These are phyloP conservation scores for Nansenia antarctica DNA, from an alignment of 2,113 vertebrate species.

Conservation along the genomic window DNA sequence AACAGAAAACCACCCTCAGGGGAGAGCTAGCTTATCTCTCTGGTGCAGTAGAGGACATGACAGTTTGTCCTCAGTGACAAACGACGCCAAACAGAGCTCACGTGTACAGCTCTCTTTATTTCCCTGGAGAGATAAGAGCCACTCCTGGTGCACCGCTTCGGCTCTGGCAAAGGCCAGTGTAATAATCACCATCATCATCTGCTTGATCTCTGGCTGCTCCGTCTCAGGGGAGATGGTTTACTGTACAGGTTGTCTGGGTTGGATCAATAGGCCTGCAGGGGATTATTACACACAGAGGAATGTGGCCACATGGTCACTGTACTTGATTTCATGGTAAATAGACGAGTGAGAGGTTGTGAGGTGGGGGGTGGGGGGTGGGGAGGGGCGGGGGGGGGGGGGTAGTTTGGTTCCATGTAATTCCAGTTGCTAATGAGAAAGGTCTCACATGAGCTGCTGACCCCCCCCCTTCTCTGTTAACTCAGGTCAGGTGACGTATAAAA, in stretches of 20 bases:
- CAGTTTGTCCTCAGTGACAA: neutral
- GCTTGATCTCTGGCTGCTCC: slow-evolving; percentile 26
- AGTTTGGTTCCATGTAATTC: neutral
- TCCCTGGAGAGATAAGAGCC: slow-evolving; percentile 15
- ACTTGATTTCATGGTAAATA: too few relatives aligned
- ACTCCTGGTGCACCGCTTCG: slow-evolving; percentile 3
- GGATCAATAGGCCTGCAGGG: neutral
- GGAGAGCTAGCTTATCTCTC: neutral
- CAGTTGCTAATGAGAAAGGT: neutral
- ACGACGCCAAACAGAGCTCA: neutral
- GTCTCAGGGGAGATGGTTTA: slow-evolving; percentile 39
- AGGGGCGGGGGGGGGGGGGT: too few relatives aligned
- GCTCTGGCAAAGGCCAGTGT: slow-evolving; percentile 44
- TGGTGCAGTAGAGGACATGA: neutral
- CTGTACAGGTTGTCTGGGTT: slow-evolving; percentile 27
- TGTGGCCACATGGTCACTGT: neutral
- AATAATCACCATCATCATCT: slow-evolving; percentile 2
- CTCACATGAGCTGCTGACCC: neutral
- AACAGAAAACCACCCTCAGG: neutral
- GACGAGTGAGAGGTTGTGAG: too few relatives aligned
- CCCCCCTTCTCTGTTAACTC: neutral
- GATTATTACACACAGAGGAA: neutral
- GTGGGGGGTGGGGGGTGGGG: too few relatives aligned
- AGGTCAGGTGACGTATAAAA: neutral
- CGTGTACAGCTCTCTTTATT: neutral